Conservation (phyloP, 2,888 invertebrate genomes). For the Nycteola revayana region DNA sequence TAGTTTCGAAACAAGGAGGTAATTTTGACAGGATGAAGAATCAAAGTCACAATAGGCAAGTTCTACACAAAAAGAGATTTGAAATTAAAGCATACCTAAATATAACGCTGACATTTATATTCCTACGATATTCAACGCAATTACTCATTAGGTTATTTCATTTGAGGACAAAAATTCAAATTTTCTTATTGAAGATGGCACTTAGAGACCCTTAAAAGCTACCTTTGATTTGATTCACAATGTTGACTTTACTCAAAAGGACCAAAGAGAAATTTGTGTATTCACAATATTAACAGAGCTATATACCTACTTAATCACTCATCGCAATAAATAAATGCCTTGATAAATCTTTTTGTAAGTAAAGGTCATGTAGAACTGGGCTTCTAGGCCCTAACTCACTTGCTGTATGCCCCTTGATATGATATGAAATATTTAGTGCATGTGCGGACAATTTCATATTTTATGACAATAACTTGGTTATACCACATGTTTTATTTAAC, state of each 20-base stretch:
- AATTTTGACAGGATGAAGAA: too few relatives aligned
- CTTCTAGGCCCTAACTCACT: constrained; percentile 10
- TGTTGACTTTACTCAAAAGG: constrained; percentile 9
- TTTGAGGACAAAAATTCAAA: not conserved
- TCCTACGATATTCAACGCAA: not conserved
- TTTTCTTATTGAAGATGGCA: constrained; percentile 2
- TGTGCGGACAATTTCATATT: constrained; percentile 20
- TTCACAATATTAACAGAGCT: constrained; percentile 16
- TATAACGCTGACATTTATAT: too few relatives aligned
- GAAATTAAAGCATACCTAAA: too few relatives aligned
- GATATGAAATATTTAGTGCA: constrained; percentile 24
- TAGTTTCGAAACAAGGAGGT: too few relatives aligned
- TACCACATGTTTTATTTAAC: constrained; percentile 23
- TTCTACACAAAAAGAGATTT: too few relatives aligned
- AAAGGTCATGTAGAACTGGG: constrained; percentile 6
- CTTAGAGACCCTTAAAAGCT: constrained; percentile 3
- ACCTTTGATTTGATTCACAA: constrained; percentile 11
- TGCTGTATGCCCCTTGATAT: constrained; percentile 11
- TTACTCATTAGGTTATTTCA: not conserved
- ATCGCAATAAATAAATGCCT: too few relatives aligned
- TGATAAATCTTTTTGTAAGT: not conserved
- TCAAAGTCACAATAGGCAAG: too few relatives aligned
- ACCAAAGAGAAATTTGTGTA: constrained; percentile 1
- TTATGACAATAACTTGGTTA: constrained; percentile 26
- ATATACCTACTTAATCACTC: not conserved